Evolutionary conservation across 2,113 vertebrate species (phyloP), one percentile per base, ranked within the genome.

Genomic region (Notiomystis cincta): DNA sequence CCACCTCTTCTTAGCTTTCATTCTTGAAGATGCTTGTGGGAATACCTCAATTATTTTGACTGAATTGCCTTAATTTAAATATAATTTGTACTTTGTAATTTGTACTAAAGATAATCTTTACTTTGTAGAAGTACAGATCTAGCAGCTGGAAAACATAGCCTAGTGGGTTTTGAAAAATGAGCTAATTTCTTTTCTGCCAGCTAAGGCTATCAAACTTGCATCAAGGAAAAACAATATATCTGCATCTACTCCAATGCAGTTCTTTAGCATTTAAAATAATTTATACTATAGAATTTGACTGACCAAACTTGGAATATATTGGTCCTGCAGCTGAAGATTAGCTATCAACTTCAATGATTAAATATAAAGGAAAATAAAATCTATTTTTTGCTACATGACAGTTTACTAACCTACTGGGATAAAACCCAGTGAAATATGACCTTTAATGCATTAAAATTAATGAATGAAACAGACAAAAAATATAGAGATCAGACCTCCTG

Each of bases 391-490:
- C 45, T 85, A 48, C 10, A 11, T 79, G 35, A 72, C 50, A 64
- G 28, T 77, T 85, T 73, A 94, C 40, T 73, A 88, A 82, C 57
- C 58, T 82, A 54, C 17, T 69, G 50, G 65, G 37, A 87, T 87
- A 67, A 91, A 82, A 84, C 38, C 0, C 20, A 57, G 40, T 35
- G 35, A 76, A 84, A 84, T 23, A 60, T 9, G 3, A 75, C 18
- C 69, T 78, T 67, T 76, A 31, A 76, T 31, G 87, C 64, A 82
- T 76, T 91, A 75, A 87, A 92, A 84, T 78, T 91, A 90, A 93
- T 57, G 65, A 94, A 70, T 44, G 19, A 80, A 90, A 83, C 31
- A 53, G 54, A 72, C 8, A 64, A 69, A 91, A 92, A 79, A 73
- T 50, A 61, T 0, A 88, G 30, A 65, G 19, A 82, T 53, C n/a